Percentiles rank a stretch among this genome's conserved stretches.
Conservation (phyloP, 2,797 vertebrate species). For the Falco berigora region DNA sequence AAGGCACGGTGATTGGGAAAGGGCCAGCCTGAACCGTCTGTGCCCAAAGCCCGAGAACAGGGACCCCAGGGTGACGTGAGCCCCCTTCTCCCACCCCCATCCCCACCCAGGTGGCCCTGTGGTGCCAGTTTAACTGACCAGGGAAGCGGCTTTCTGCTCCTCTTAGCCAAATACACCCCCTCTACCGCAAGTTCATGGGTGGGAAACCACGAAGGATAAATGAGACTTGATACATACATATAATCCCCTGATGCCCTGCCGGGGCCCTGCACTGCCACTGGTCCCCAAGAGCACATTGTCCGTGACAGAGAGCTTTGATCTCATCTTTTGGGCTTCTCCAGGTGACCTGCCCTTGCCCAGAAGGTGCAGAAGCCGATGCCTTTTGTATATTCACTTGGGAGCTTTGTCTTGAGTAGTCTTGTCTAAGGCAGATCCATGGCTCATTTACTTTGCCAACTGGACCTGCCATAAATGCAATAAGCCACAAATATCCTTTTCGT, state of each 20-base stretch:
- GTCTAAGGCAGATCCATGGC: background rate
- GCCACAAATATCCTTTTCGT: background rate
- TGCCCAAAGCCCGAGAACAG: background rate
- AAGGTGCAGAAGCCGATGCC: background rate
- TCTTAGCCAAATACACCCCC: background rate
- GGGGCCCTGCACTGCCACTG: background rate
- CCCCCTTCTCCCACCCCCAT: background rate
- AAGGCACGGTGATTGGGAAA: background rate
- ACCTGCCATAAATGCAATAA: background rate
- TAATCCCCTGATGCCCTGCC: background rate
- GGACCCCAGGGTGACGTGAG: background rate
- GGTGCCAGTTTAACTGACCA: background rate
- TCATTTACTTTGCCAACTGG: background rate
- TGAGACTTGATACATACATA: rapidly evolving
- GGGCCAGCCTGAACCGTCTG: background rate
- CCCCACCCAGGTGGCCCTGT: background rate
- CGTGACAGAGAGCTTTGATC: background rate
- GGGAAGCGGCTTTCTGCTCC: background rate
- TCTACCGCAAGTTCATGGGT: background rate
- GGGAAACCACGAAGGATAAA: background rate
- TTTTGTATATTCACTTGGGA: background rate
- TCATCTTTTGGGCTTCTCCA: background rate
- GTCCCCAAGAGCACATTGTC: background rate
- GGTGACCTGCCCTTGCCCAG: rapidly evolving
- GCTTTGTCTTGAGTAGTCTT: background rate